phyloP scores from a whole-genome alignment of 2,113 vertebrate genomes.

The Phylloscopus whistleri region DNA sequence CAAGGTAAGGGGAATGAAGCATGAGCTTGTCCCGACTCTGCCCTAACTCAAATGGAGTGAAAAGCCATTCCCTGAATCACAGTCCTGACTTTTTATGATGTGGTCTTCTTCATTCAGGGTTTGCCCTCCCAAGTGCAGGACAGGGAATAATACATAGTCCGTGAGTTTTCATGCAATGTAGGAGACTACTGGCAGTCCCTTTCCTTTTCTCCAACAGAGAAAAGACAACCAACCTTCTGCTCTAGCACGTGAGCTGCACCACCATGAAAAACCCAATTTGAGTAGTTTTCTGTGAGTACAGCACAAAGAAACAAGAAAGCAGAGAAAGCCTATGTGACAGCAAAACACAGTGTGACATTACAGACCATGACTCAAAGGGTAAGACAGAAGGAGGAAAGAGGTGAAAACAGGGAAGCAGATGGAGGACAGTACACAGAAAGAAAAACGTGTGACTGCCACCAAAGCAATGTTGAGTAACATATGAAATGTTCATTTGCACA shows the following conservation, averaged over 20 bases:
- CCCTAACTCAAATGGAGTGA: background rate
- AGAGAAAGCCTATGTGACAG: background rate
- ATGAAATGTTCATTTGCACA: background rate
- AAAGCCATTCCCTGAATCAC: background rate
- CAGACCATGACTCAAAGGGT: background rate
- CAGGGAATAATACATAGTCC: background rate
- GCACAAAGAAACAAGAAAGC: background rate
- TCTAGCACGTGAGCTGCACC: fast-evolving
- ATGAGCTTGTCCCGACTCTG: background rate
- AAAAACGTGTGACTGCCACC: background rate
- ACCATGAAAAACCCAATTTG: fast-evolving
- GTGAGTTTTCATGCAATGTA: fast-evolving
- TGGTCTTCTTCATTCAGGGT: background rate
- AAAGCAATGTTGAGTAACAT: background rate
- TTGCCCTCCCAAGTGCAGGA: background rate
- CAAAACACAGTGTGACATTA: background rate
- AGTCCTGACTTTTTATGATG: background rate
- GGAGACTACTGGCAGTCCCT: background rate
- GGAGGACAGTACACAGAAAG: background rate
- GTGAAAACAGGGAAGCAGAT: background rate
- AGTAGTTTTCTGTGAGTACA: background rate
- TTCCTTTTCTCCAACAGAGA: background rate
- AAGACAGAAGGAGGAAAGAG: background rate
- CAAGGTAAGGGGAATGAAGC: fast-evolving
- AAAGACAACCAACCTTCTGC: background rate